Evolutionary conservation across 2,113 vertebrate species (phyloP).

Genomic region (Archilochus colubris): DNA sequence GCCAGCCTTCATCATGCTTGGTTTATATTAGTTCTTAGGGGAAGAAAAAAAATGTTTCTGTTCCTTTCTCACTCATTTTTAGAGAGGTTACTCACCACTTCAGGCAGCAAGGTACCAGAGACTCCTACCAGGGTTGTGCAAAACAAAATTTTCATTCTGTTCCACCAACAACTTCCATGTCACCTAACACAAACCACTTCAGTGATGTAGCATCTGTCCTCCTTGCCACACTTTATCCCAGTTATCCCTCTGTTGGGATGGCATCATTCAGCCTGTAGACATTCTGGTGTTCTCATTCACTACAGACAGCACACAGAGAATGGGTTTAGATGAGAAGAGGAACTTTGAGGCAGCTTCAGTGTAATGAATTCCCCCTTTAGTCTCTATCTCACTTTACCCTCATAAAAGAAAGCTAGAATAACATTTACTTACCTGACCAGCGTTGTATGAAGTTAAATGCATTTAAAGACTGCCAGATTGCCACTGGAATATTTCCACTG

Average conservation of each 20-base stretch:
- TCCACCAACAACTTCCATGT: neutral
- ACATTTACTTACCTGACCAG: neutral
- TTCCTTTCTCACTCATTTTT: neutral
- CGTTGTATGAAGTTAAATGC: neutral
- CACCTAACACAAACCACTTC: neutral
- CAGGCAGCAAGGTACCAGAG: neutral
- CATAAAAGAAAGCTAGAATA: neutral
- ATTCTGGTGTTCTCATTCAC: neutral
- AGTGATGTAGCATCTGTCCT: neutral
- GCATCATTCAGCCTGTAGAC: constrained; percentile 12
- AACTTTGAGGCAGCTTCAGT: neutral
- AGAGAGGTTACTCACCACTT: neutral
- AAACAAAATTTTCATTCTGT: neutral
- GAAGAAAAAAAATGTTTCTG: neutral
- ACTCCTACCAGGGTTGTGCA: neutral
- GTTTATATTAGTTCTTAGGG: neutral
- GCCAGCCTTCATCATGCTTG: neutral
- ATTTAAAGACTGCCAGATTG: neutral
- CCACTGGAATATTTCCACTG: neutral
- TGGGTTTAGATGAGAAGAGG: neutral
- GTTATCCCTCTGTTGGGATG: constrained; percentile 9
- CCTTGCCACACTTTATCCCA: neutral
- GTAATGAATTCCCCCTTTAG: neutral
- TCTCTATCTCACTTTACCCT: neutral
- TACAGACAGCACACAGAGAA: neutral